Conservation (phyloP, 2,113 vertebrate species). For the Bambusicola thoracicus region DNA sequence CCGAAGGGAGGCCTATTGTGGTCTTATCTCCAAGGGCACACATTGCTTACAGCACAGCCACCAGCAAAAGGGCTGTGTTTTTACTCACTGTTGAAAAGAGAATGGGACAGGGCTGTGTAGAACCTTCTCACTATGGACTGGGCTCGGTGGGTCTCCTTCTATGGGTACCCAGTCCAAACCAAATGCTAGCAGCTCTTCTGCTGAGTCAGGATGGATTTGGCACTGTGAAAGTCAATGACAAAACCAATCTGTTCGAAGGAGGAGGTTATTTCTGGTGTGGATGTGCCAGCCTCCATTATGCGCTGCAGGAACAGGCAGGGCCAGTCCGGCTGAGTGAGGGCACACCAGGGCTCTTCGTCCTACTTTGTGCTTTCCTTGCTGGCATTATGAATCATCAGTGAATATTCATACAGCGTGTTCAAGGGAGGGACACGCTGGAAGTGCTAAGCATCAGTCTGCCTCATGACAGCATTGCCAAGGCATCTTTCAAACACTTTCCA, state of each 20-base stretch:
- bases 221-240: not conserved
- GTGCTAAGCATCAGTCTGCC: not conserved
- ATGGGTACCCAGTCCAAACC: not conserved
- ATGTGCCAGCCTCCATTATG: rapidly evolving
- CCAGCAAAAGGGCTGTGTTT: not conserved
- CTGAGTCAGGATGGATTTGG: not conserved
- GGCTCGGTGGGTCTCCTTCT: not conserved
- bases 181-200: rapidly evolving
- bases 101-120: rapidly evolving
- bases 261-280: not conserved
- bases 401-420: rapidly evolving
- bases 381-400: not conserved
- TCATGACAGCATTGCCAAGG: not conserved
- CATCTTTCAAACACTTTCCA: not conserved
- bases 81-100: not conserved
- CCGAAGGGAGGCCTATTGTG: not conserved
- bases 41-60: rapidly evolving
- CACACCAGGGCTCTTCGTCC: not conserved
- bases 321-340: not conserved
- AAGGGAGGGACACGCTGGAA: rapidly evolving
- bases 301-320: not conserved
- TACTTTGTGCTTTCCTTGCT: not conserved
- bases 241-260: not conserved
- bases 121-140: not conserved
- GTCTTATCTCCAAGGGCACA: not conserved